These are phyloP conservation scores for Diaperis boleti DNA, from an alignment of 2,888 invertebrate species.

Conservation along the genomic window DNA sequence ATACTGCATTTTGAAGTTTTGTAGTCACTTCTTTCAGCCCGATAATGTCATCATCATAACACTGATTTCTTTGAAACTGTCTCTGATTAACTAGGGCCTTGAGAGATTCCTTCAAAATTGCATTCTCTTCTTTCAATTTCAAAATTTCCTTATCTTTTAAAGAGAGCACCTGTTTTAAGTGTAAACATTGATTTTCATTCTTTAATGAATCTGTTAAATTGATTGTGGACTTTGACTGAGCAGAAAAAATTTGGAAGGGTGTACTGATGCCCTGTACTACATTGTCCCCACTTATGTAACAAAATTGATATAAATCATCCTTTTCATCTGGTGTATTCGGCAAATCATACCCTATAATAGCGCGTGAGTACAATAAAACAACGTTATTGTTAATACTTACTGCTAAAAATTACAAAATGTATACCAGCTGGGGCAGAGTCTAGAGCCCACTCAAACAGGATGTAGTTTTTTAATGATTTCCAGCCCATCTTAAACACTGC, in stretches of 20 bases:
- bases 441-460: constrained; percentile 61
- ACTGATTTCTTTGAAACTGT: constrained; percentile 30
- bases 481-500: constrained; percentile 63
- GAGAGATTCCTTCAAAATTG: constrained; percentile 52
- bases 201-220: constrained; percentile 20
- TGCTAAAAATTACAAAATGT: constrained; percentile 55
- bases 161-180: constrained; percentile 27
- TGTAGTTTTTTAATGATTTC: constrained; percentile 61
- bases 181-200: constrained; percentile 11
- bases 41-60: constrained; percentile 53
- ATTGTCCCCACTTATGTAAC: constrained; percentile 62
- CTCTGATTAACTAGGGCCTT: constrained; percentile 48
- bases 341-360: constrained; percentile 55
- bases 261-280: constrained; percentile 61
- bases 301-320: constrained; percentile 62
- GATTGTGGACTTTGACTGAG: background rate
- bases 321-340: constrained; percentile 53
- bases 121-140: constrained; percentile 56
- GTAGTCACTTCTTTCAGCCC: constrained; percentile 50
- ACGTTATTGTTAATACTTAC: constrained; percentile 51
- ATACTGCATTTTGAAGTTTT: constrained; percentile 50
- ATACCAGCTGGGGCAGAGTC: constrained; percentile 27
- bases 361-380: background rate
- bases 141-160: constrained; percentile 48
- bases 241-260: constrained; percentile 58